Evolutionary conservation across 2,888 invertebrate species (phyloP), one percentile per base, ranked within the genome.

Genomic region (Parasteatoda lunata): DNA sequence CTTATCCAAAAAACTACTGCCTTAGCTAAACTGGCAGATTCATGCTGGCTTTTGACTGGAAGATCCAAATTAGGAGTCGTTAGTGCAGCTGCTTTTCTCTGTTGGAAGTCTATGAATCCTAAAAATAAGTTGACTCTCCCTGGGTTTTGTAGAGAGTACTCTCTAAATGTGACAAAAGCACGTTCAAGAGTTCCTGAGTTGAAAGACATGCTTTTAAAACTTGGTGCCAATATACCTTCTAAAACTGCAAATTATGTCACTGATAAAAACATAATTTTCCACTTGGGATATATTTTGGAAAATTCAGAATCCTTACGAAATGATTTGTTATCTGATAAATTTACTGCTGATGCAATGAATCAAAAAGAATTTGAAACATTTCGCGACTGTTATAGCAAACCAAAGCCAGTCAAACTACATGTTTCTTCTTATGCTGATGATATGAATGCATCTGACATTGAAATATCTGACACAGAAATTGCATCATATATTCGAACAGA

Each of bases 21-120:
- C 6, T 71, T 85, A n/a, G 54, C 52, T 5, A 80, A 80, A 68
- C 15, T 85, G 13, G 85, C 80, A 3, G 13, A 54, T 71, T 52
- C 76, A 15, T 85, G 75, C 64, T 85, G 80, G 85, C 6, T 85
- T 13, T 47, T 48, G 7, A 30, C 70, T 47, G 85, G 85, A 4
- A 64, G 85, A 45, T 76, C 76, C 9, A 30, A 48, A 5, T 59
- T 76, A 45, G 75, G 77, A 71, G 49, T 77, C 4, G 70, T 85
- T 13, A n/a, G 45, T 30, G 85, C 85, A 54, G 64, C 69, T 68
- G 71, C 80, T n/a, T 85, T 64, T 54, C 47, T 85, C n/a, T 85
- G 80, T 45, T 85, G 85, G 85, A 85, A 68, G 51, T 77, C 76
- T 49, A 80, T 80, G 76, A 7, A 77, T 30, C 76, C 76, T 54